Evolutionary conservation across 2,888 invertebrate species (phyloP).

Genomic region (Cordylochernes scorpioides): DNA sequence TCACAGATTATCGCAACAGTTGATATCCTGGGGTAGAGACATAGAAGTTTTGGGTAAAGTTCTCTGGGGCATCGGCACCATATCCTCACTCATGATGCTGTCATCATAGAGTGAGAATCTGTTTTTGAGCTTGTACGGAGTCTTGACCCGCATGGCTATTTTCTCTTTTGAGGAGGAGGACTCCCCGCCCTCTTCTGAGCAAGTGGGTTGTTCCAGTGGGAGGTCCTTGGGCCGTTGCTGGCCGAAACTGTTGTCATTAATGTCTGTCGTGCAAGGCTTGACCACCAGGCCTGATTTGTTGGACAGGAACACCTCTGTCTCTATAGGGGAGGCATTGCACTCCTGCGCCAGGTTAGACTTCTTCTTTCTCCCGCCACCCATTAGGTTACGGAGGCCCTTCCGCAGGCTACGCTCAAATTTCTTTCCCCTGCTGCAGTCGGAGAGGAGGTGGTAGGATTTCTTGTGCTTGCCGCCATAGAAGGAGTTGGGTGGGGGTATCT

Average conservation of each 20-base stretch:
- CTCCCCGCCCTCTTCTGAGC: too few species aligned
- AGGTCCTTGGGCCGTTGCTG: not conserved
- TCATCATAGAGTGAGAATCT: conserved; percentile 64
- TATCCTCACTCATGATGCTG: conserved; percentile 38
- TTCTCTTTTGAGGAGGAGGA: too few species aligned
- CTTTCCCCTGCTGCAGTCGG: not conserved
- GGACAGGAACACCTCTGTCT: conserved; percentile 9
- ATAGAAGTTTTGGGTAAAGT: conserved; percentile 9
- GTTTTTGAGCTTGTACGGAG: conserved; percentile 16
- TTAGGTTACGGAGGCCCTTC: not conserved
- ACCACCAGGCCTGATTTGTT: conserved; percentile 1
- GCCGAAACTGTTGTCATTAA: not conserved
- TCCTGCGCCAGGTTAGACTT: not conserved
- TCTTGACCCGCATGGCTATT: conserved; percentile 7
- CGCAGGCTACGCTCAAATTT: not conserved
- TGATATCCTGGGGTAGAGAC: conserved; percentile 10
- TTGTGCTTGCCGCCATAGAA: not conserved
- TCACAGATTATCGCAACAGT: too few species aligned
- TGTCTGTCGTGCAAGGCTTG: not conserved
- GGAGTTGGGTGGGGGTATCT: too few species aligned
- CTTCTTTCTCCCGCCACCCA: not conserved
- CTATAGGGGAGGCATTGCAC: conserved; percentile 1
- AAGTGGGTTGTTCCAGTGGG: too few species aligned
- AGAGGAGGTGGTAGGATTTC: not conserved
- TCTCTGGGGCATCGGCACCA: conserved; percentile 1